These are phyloP conservation scores for Caenorhabditis imperialis DNA, from an alignment of 2,888 invertebrate species.

Conservation along the genomic window DNA sequence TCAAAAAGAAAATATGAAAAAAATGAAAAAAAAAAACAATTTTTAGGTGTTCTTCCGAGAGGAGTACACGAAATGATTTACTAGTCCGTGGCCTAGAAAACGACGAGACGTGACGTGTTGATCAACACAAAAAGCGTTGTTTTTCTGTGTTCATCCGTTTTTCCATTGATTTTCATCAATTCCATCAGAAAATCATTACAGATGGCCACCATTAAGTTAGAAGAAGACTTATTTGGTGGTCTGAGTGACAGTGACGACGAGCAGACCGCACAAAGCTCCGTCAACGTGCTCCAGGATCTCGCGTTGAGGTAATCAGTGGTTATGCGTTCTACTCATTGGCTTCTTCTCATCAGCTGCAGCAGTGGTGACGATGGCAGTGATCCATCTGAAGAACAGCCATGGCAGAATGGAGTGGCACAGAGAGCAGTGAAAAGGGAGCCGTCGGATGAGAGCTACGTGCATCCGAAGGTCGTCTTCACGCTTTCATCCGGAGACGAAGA, in stretches of 20 bases:
- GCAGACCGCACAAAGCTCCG: neutral
- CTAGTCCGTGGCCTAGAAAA: slow-evolving; percentile 25
- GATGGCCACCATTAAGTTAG: neutral
- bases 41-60: slow-evolving; percentile 6
- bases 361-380: slow-evolving; percentile 17
- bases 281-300: slow-evolving; percentile 20
- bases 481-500: too few species aligned
- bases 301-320: slow-evolving; percentile 37
- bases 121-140: neutral
- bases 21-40: neutral
- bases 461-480: too few species aligned
- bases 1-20: neutral
- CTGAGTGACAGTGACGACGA: slow-evolving; percentile 59
- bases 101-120: slow-evolving; percentile 32
- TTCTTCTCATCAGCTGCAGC: slow-evolving; percentile 14
- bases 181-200: neutral
- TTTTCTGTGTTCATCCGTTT: neutral
- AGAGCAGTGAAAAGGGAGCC: too few species aligned
- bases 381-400: too few species aligned
- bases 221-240: slow-evolving; percentile 54
- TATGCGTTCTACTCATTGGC: neutral
- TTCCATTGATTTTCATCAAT: too few species aligned
- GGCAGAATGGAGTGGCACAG: too few species aligned
- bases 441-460: too few species aligned
- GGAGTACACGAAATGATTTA: slow-evolving; percentile 5